Conservation (phyloP, 2,113 vertebrate species). For the Nycticorax nycticorax region DNA sequence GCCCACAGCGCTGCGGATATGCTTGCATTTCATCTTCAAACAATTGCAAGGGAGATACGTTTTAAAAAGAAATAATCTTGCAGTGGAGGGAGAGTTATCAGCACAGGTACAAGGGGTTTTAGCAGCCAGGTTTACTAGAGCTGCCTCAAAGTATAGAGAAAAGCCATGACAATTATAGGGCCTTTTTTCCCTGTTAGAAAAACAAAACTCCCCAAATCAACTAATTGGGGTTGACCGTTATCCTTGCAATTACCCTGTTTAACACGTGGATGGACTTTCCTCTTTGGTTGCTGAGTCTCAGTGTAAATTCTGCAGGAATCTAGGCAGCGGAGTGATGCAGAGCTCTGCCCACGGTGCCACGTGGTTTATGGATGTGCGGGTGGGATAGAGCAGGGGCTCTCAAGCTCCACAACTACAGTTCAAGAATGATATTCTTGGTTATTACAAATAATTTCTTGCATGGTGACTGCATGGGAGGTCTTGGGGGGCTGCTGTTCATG, state of each 20-base stretch:
- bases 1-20: background rate
- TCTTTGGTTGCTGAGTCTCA: background rate
- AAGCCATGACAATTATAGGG: background rate
- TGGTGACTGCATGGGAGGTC: background rate
- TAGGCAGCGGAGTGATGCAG: background rate
- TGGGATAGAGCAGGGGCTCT: background rate
- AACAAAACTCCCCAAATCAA: background rate
- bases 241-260: background rate
- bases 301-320: background rate
- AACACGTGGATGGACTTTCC: background rate
- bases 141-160: background rate
- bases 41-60: background rate
- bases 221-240: background rate
- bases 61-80: background rate
- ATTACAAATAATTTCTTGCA: background rate
- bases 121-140: background rate
- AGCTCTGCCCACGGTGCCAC: fast-evolving
- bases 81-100: background rate
- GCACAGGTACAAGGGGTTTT: background rate
- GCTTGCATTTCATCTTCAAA: background rate
- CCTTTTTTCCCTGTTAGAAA: background rate
- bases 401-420: background rate
- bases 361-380: background rate
- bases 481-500: background rate
- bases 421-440: background rate